Evolutionary conservation across 1,140 invertebrate species (phyloP).

Genomic region (Apis mellifera): DNA sequence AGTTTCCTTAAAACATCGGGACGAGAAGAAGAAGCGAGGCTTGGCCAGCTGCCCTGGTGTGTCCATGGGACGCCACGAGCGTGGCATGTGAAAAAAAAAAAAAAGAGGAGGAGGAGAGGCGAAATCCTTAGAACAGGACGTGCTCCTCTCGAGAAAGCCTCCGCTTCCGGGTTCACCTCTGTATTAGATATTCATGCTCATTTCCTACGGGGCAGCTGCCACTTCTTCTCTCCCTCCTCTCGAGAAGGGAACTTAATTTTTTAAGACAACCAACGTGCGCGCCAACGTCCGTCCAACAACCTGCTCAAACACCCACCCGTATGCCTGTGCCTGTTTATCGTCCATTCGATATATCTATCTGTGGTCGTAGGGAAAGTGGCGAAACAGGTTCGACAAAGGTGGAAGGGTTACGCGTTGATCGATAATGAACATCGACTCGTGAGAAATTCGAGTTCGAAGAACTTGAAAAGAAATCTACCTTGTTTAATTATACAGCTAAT

Average conservation of each 20-base stretch:
- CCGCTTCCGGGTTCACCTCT: slow-evolving; percentile 75
- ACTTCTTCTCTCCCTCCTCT: slow-evolving; percentile 51
- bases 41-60: slow-evolving; percentile 62
- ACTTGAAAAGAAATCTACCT: neutral
- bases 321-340: slow-evolving; percentile 1
- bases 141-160: slow-evolving; percentile 66
- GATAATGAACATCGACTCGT: slow-evolving; percentile 53
- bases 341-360: slow-evolving; percentile 24
- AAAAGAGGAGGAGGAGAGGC: slow-evolving; percentile 60
- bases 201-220: slow-evolving; percentile 72
- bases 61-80: slow-evolving; percentile 52
- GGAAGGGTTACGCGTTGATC: slow-evolving; percentile 33
- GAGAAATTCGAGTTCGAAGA: slow-evolving; percentile 61
- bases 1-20: slow-evolving; percentile 74
- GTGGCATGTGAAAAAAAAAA: slow-evolving; percentile 62
- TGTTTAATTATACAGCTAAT: neutral
- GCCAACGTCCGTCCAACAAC: slow-evolving; percentile 22
- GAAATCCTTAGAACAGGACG: slow-evolving; percentile 77
- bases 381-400: slow-evolving; percentile 26
- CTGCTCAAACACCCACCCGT: slow-evolving; percentile 8
- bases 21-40: slow-evolving; percentile 58
- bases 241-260: slow-evolving; percentile 49
- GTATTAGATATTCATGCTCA: slow-evolving; percentile 73
- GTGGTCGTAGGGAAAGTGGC: slow-evolving; percentile 49
- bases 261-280: slow-evolving; percentile 19